A percentile compares a stretch with the other conserved stretches of the same genome.
Conservation (phyloP, 2,113 vertebrate species). For the Cathartes aura region DNA sequence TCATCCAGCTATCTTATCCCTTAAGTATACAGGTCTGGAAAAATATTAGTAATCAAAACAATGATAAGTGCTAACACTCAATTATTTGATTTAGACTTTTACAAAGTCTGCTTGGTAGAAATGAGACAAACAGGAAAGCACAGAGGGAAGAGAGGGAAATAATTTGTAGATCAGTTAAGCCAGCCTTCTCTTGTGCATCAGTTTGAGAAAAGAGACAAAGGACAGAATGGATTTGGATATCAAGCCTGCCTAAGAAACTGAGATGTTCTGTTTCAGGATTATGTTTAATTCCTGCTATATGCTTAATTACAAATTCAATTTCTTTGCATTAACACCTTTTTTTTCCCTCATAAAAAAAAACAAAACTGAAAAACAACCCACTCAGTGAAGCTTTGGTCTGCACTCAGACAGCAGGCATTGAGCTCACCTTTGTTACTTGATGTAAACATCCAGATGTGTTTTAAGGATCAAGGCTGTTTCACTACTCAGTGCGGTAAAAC, state of each 20-base stretch:
- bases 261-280: not conserved
- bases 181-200: not conserved
- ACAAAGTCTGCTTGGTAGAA: not conserved
- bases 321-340: not conserved
- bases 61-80: not conserved
- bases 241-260: not conserved
- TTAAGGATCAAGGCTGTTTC: slow-evolving; percentile 1
- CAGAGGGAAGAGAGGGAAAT: not conserved
- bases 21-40: not conserved
- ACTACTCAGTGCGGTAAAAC: not conserved
- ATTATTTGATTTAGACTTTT: not conserved
- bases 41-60: not conserved
- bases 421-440: not conserved
- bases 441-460: not conserved
- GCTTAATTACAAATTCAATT: not conserved
- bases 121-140: not conserved
- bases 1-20: not conserved
- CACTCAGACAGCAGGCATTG: not conserved
- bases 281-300: not conserved
- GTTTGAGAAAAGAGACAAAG: not conserved
- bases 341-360: not conserved
- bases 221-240: not conserved
- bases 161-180: not conserved
- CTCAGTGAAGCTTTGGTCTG: not conserved
- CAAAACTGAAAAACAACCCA: not conserved